These are phyloP conservation scores for Amiota minor DNA, from an alignment of 2,888 invertebrate genomes.

Conservation along the genomic window DNA sequence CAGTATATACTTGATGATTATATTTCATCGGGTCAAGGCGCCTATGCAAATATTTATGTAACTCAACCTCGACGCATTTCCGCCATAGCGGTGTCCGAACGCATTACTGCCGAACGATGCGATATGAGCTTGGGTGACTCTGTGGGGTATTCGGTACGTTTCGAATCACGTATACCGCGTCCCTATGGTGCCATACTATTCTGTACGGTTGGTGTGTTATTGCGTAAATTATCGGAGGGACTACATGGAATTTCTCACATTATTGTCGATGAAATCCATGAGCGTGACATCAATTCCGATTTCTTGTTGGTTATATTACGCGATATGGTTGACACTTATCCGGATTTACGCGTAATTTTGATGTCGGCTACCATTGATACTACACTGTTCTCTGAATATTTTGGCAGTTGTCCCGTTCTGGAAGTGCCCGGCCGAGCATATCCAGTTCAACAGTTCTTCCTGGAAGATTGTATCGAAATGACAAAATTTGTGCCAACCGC, in stretches of 20 bases:
- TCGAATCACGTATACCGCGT: slow-evolving; percentile 92
- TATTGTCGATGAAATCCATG: slow-evolving; percentile 97
- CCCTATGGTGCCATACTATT: slow-evolving; percentile 96
- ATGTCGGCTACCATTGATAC: slow-evolving; percentile 99
- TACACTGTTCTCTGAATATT: slow-evolving; percentile 91
- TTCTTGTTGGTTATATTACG: slow-evolving; percentile 94
- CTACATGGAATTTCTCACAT: slow-evolving; percentile 96
- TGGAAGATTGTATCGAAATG: slow-evolving; percentile 94
- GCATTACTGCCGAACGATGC: slow-evolving; percentile 91
- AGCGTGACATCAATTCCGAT: slow-evolving; percentile 95
- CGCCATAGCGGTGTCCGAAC: slow-evolving; percentile 95
- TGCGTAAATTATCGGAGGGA: slow-evolving; percentile 94
- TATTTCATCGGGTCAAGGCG: slow-evolving; percentile 89
- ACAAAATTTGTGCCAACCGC: slow-evolving; percentile 86
- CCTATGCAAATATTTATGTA: slow-evolving; percentile 89
- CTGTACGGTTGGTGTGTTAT: slow-evolving; percentile 95
- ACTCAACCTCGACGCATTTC: slow-evolving; percentile 97
- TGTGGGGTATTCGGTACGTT: slow-evolving; percentile 91
- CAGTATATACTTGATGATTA: slow-evolving; percentile 97
- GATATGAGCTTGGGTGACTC: slow-evolving; percentile 91
- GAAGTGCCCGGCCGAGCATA: slow-evolving; percentile 88
- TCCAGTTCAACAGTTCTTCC: slow-evolving; percentile 91
- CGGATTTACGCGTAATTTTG: slow-evolving; percentile 91
- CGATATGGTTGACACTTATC: slow-evolving; percentile 95
- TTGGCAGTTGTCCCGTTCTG: slow-evolving; percentile 91